Base-by-base conservation (phyloP, 2,888 invertebrate genomes). In the Blomia tropicalis region DNA sequence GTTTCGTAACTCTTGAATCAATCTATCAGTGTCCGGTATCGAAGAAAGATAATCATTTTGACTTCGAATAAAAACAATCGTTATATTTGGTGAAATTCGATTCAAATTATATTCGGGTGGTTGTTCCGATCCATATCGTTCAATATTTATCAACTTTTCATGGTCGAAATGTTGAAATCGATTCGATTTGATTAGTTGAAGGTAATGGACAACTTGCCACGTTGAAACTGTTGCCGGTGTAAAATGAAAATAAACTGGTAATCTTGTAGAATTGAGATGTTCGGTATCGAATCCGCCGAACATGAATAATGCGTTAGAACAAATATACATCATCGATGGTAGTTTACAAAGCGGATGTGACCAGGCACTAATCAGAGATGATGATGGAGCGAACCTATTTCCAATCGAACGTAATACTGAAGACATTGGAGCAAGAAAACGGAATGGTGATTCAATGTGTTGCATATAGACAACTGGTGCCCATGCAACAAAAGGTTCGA, bases 251-350 rank as follows among this genome's bases (percentile, higher is more conserved):
- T 41, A 41, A n/a, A n/a, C n/a, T 14, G 41, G 14, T n/a, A 41
- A n/a, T n/a, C 41, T 14, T 17, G 14, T 41, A n/a, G 14, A n/a
- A 70, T 87, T 83, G 65, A 85, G 80, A 71, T 85, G 81, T 22
- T 75, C 75, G 59, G 77, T 75, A 72, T 84, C 85, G 69, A 81
- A 82, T 0, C 89, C 89, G 66, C 81, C 81, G 1, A 87, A 70
- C 17, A 83, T 73, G 71, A 87, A 87, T 62, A 89, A 68, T 0
- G 82, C 71, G 71, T 85, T 83, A 69, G 82, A 81, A 71, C 88
- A 89, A 59, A 87, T 14, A 14, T 14, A 41, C 41, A 17, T n/a
- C 14, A 41, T 14, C 14, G 41, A 17, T 14, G n/a, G 41, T 36
- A 79, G 72, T 66, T 80, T 78, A 70, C 84, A 85, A 2, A 81